Evolutionary conservation across 1,140 invertebrate genomes (phyloP), one percentile per base, ranked within the genome.

Genomic region (Pogonomyrmex barbatus): DNA sequence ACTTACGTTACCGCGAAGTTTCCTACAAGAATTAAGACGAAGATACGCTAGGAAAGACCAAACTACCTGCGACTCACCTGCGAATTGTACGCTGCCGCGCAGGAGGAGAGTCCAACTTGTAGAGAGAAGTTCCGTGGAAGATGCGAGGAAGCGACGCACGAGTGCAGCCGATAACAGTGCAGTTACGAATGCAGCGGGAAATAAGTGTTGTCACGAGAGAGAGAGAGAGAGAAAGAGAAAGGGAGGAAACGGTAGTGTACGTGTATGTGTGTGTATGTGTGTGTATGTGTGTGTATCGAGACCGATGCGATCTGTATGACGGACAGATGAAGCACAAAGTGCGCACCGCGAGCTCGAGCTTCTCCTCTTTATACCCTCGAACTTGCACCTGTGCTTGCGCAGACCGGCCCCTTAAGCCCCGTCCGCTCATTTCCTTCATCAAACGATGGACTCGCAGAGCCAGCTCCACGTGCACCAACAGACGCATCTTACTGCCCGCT

Each of bases 381-480:
- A 93, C 92, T 93, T 92, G 91, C 89, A 93, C 93, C 92, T 93
- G 93, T 93, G 92, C 93, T 93, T 93, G 93, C 93, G 93, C 93
- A 93, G 91, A 92, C 84, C 91, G 86, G 88, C 67, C 83, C 81
- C 85, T 87, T 87, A 83, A 84, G 67, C 85, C 62, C 36, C 60
- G 56, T 71, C 67, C 89, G 76, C 78, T 79, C 17, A 71, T 62
- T 83, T 79, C 84, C 85, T 89, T 89, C 54, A 30, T 86, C 63
- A 54, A 52, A 33, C 39, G n/a, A n/a, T n/a, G 39, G 30, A 47
- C 73, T 30, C 76, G 36, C 36, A 33, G 42, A 47, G 39, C 42
- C 24, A 12, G 56, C 58, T 52, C 58, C 88, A 79, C 82, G 86
- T 89, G 82, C 30, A 56, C 10, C n/a, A 79, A 54, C 75, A 24